Percentiles rank a stretch among this genome's conserved stretches.
phyloP scores from a whole-genome alignment of 1,140 invertebrate species.

The Dreissena polymorpha region DNA sequence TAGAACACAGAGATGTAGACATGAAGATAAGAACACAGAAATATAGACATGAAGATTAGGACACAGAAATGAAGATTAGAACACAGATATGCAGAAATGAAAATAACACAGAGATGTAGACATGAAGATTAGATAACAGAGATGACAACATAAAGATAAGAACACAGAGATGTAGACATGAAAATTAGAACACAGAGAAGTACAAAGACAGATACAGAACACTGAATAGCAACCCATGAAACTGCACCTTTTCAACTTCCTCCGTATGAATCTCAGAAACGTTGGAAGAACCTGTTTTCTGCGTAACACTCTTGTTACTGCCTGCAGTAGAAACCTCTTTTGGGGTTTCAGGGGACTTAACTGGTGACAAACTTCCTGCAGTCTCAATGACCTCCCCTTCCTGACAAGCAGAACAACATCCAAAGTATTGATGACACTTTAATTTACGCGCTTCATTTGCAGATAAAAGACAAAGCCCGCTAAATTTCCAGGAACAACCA shows the following conservation, averaged over 20 bases:
- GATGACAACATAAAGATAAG: background rate
- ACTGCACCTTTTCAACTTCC: slow-evolving; percentile 69
- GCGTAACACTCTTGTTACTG: slow-evolving; percentile 10
- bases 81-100: background rate
- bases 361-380: slow-evolving; percentile 35
- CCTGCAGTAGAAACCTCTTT: slow-evolving; percentile 21
- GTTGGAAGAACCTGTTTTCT: slow-evolving; percentile 33
- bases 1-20: no score
- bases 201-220: no score
- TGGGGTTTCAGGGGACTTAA: slow-evolving; percentile 39
- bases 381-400: slow-evolving; percentile 49
- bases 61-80: background rate
- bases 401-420: background rate
- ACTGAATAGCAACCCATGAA: no score
- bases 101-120: no score
- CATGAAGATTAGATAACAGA: background rate
- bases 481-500: no score
- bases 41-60: background rate
- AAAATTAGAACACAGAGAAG: no score
- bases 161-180: background rate
- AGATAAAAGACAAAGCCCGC: no score
- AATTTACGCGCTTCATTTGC: no score
- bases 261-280: slow-evolving; percentile 34
- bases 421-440: no score
- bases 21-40: background rate